These are phyloP conservation scores for Rhegmatorhina hoffmannsi DNA, from an alignment of 2,113 vertebrate species.

Conservation along the genomic window DNA sequence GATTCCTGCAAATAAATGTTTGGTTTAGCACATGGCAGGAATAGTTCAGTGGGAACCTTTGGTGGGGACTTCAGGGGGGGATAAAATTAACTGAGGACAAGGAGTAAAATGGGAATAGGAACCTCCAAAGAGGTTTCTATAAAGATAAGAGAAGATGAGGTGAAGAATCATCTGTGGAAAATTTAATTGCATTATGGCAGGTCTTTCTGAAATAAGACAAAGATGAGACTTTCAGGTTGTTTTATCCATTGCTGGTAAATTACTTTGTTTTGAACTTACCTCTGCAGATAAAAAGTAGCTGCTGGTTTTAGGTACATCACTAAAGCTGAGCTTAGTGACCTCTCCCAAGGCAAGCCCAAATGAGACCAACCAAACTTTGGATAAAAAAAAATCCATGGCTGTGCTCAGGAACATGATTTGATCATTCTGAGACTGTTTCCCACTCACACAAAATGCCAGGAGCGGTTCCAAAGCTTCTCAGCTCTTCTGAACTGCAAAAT, in stretches of 20 bases:
- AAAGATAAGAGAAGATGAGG: not conserved
- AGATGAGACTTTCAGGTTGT: not conserved
- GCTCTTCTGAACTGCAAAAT: not conserved
- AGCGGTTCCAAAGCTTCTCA: not conserved
- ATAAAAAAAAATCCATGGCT: not conserved
- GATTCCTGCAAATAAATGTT: not conserved
- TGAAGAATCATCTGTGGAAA: not conserved
- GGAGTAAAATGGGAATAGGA: not conserved
- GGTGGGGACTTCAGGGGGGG: not conserved
- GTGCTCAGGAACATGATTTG: not conserved
- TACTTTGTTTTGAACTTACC: accelerated
- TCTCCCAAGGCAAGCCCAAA: not conserved
- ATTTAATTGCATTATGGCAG: not conserved
- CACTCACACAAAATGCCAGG: not conserved
- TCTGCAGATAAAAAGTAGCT: not conserved
- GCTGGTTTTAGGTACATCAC: not conserved
- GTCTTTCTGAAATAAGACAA: not conserved
- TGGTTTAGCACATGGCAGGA: not conserved
- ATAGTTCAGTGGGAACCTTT: not conserved
- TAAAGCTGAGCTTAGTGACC: not conserved
- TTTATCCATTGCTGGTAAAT: not conserved
- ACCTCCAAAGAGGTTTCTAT: not conserved
- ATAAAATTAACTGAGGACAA: not conserved
- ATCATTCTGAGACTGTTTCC: not conserved
- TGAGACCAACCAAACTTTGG: not conserved